Evolutionary conservation across 1,140 invertebrate species (phyloP), one percentile per base, ranked within the genome.

Genomic region (Drosophila simulans): DNA sequence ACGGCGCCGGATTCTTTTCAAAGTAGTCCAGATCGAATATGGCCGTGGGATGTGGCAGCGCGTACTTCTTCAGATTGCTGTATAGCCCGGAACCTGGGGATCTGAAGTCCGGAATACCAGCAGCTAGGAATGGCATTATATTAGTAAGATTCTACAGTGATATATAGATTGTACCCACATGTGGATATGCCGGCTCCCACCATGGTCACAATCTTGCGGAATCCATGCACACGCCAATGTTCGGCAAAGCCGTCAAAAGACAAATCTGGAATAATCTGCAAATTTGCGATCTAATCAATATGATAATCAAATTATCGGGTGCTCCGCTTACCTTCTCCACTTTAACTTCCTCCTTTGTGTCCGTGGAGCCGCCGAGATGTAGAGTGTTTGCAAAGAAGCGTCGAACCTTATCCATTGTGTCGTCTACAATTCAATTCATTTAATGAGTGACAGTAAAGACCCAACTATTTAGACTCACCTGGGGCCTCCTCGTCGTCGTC

Each of bases 141-240:
- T 17, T 48, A 11, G 34, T 34, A 12, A 4, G n/a, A n/a, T 51
- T 20, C n/a, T 27, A 42, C n/a, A 37, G 1, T 8, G 2, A 17
- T 15, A 4, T 20, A 0, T 0, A 3, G 22, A 1, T 0, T 20
- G 22, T 49, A 80, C 95, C 95, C 94, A 98, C 97, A 97, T 39
- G 98, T 98, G 17, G 98, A 98, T 82, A 99, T 98, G 56, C 98
- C 98, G 79, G 98, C 98, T 58, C 98, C 98, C 70, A 97, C 96
- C 95, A 99, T 95, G 15, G 97, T 97, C 57, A 99, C 96, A 54
- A 99, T 95, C 80, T 98, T 98, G 92, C 95, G 96, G 84, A 96
- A 97, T 72, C 95, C 95, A 15, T 94, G 94, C 77, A 94, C 94
- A 72, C 96, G 94, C 56, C 97, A 97, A 81, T 95, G 96, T 5